A percentile compares a stretch with the other conserved stretches of the same genome.
phyloP scores from a whole-genome alignment of 2,888 invertebrate genomes.

The Poecilobothrus nobilitatus region DNA sequence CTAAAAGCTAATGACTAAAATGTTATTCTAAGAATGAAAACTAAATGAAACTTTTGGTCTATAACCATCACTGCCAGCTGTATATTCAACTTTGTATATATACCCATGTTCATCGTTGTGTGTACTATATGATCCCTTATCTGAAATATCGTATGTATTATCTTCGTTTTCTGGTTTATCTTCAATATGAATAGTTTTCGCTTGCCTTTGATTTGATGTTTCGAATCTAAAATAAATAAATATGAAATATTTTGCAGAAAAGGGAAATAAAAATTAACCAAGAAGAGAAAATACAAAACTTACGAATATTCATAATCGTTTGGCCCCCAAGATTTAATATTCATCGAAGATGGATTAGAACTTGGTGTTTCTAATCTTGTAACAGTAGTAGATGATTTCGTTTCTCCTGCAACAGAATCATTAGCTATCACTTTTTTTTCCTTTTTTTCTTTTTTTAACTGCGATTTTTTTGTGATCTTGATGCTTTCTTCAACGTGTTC shows the following conservation, averaged over 20 bases:
- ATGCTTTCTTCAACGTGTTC: too few species aligned
- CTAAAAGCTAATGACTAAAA: too few species aligned
- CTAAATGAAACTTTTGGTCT: background rate
- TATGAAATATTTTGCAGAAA: background rate
- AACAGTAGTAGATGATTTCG: background rate
- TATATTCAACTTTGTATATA: background rate
- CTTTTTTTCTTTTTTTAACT: background rate
- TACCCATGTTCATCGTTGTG: background rate
- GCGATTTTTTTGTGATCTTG: background rate
- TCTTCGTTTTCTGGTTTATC: background rate
- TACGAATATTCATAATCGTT: conserved; percentile 1
- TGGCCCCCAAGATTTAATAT: background rate
- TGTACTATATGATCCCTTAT: background rate
- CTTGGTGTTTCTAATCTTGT: background rate
- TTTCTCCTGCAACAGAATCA: background rate
- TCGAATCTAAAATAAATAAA: background rate
- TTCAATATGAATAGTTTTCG: background rate
- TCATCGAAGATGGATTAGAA: background rate
- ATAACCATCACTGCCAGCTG: background rate
- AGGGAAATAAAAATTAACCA: background rate
- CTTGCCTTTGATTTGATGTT: background rate
- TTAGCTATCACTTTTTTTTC: background rate
- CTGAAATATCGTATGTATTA: background rate
- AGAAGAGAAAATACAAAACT: background rate
- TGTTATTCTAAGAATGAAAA: background rate